These are phyloP conservation scores for Clusia tigrina DNA, from an alignment of 2,888 invertebrate species.

Conservation along the genomic window DNA sequence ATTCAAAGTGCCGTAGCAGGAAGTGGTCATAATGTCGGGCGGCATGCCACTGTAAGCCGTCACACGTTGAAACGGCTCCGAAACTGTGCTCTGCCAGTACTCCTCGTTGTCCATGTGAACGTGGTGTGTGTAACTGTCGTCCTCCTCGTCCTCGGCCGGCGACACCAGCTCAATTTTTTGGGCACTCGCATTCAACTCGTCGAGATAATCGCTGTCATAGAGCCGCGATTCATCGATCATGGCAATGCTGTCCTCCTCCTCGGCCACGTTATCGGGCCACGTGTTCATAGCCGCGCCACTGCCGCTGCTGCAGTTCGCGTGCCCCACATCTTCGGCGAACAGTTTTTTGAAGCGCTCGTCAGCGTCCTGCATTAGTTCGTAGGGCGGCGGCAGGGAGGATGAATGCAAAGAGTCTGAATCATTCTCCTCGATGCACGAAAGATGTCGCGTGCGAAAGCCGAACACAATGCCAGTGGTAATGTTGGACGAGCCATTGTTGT, in stretches of 20 bases:
- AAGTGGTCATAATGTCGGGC: constrained; percentile 63
- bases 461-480: constrained; percentile 47
- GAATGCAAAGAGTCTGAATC: constrained; percentile 62
- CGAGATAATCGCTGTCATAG: constrained; percentile 57
- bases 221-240: constrained; percentile 62
- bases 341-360: constrained; percentile 59
- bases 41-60: constrained; percentile 25
- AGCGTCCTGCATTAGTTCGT: constrained; percentile 59
- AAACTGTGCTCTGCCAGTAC: constrained; percentile 49
- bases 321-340: constrained; percentile 29
- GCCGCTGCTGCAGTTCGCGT: constrained; percentile 10
- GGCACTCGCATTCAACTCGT: constrained; percentile 52
- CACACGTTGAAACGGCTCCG: constrained; percentile 39
- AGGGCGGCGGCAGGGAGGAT: constrained; percentile 57
- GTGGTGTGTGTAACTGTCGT: background rate
- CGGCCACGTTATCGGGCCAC: background rate
- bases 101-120: constrained; percentile 48
- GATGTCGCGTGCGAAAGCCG: constrained; percentile 62
- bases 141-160: constrained; percentile 3
- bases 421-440: constrained; percentile 64
- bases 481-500: constrained; percentile 15
- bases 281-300: constrained; percentile 7
- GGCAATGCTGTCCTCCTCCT: constrained; percentile 49
- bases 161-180: constrained; percentile 33
- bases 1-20: constrained; percentile 62